Conservation (phyloP, 2,888 invertebrate species). For the Pseudoips prasinana region DNA sequence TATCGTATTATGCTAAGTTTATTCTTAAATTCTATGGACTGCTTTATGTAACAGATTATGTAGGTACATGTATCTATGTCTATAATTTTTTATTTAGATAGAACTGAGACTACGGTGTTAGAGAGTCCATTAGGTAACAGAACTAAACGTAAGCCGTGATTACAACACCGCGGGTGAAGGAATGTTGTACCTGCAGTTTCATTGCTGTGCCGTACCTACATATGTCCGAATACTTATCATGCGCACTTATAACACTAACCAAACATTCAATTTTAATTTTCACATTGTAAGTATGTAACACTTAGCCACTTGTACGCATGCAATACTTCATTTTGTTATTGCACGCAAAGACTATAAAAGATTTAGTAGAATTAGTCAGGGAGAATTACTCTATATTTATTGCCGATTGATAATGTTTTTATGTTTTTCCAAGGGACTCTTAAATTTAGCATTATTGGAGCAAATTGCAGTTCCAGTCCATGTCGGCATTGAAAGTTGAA, state of each 20-base stretch:
- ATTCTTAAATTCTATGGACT: not conserved
- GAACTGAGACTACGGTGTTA: constrained; percentile 16
- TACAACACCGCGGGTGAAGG: constrained; percentile 66
- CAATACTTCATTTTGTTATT: no score
- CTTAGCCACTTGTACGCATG: no score
- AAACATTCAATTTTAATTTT: constrained; percentile 13
- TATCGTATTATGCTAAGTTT: not conserved
- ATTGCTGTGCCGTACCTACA: constrained; percentile 39
- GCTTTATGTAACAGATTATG: constrained; percentile 5
- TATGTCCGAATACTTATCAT: constrained; percentile 20
- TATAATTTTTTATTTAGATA: constrained; percentile 14
- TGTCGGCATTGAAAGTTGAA: constrained; percentile 77
- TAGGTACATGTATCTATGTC: constrained; percentile 1
- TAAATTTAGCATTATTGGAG: constrained; percentile 2
- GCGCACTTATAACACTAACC: constrained; percentile 34
- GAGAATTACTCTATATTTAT: no score
- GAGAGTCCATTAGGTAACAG: constrained; percentile 68
- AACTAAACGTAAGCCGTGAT: constrained; percentile 64
- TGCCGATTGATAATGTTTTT: no score
- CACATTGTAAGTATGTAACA: no score
- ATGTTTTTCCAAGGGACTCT: constrained; percentile 11
- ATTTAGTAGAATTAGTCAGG: no score
- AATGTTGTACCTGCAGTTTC: constrained; percentile 62
- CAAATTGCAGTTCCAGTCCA: constrained; percentile 42
- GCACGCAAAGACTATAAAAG: no score